These are phyloP conservation scores for Platorchestia sp. DNA, from an alignment of 1,140 invertebrate genomes.

Conservation along the genomic window DNA sequence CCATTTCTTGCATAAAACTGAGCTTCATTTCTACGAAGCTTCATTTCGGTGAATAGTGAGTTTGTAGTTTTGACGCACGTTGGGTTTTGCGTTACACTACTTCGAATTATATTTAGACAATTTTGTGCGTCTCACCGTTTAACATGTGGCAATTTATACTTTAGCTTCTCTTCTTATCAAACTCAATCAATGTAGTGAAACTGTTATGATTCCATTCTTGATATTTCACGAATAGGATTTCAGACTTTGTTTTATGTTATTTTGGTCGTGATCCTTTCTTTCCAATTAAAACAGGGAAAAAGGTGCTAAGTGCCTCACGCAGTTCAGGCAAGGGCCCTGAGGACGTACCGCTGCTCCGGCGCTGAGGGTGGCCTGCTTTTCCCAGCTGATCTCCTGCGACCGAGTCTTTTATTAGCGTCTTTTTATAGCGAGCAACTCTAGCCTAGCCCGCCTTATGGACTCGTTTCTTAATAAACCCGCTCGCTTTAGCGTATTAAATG, in stretches of 20 bases:
- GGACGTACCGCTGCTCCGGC: not conserved
- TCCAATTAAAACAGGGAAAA: not conserved
- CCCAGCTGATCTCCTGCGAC: not conserved
- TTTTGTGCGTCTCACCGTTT: not conserved
- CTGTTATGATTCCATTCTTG: too few relatives aligned
- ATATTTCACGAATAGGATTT: too few relatives aligned
- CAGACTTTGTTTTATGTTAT: not conserved
- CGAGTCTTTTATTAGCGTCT: constrained; percentile 24
- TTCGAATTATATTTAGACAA: too few relatives aligned
- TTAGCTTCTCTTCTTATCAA: not conserved
- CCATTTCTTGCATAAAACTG: not conserved
- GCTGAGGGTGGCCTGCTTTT: constrained; percentile 19
- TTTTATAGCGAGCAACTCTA: constrained; percentile 12
- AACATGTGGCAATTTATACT: not conserved
- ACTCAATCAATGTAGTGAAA: not conserved
- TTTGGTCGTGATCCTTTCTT: not conserved
- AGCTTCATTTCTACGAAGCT: not conserved
- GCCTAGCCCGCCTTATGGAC: constrained; percentile 29
- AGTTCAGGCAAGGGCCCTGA: not conserved
- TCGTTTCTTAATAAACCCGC: constrained; percentile 40
- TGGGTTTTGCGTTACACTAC: not conserved
- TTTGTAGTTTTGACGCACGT: not conserved
- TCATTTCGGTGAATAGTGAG: not conserved
- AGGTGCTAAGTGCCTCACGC: not conserved
- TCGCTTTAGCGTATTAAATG: constrained; percentile 44